phyloP scores from a whole-genome alignment of 35 echinoderm and acorn worm species.

The Ophiothrix spiculata region DNA sequence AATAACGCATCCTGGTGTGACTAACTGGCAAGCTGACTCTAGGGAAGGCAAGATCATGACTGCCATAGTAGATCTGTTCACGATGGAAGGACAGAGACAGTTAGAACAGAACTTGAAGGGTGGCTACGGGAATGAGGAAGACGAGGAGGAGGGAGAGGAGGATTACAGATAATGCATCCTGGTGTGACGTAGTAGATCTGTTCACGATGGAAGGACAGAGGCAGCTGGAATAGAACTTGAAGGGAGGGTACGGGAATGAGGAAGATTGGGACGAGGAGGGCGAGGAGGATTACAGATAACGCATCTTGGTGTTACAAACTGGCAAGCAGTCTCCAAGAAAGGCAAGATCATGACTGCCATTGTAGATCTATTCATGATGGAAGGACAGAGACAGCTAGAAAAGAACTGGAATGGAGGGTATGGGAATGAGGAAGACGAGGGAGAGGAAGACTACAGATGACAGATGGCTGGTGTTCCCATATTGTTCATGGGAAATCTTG shows the following conservation, averaged over 20 bases:
- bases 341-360: conserved; percentile 88
- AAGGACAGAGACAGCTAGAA: conserved; percentile 16
- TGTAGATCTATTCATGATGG: conserved; percentile 70
- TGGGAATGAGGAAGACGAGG: neutral
- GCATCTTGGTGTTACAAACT: conserved; percentile 77
- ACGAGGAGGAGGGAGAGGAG: neutral
- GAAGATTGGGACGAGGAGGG: neutral
- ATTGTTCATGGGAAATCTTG: no score
- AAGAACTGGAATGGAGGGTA: neutral
- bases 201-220: conserved; percentile 49
- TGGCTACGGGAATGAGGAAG: neutral
- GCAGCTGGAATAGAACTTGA: neutral
- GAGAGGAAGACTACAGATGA: neutral
- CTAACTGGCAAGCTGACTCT: conserved; percentile 54
- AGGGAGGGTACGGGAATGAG: conserved; percentile 12
- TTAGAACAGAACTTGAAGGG: neutral
- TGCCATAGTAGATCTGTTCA: conserved; percentile 82
- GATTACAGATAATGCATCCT: no score
- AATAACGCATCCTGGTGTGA: conserved; percentile 78
- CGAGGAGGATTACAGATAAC: no score
- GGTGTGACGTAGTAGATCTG: conserved; percentile 83
- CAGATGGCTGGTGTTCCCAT: no score
- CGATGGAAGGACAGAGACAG: conserved; percentile 34
- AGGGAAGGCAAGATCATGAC: conserved; percentile 85
- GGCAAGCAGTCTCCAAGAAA: conserved; percentile 53